Evolutionary conservation across 2,888 invertebrate species (phyloP).

Genomic region (Sphaerophoria taeniata): DNA sequence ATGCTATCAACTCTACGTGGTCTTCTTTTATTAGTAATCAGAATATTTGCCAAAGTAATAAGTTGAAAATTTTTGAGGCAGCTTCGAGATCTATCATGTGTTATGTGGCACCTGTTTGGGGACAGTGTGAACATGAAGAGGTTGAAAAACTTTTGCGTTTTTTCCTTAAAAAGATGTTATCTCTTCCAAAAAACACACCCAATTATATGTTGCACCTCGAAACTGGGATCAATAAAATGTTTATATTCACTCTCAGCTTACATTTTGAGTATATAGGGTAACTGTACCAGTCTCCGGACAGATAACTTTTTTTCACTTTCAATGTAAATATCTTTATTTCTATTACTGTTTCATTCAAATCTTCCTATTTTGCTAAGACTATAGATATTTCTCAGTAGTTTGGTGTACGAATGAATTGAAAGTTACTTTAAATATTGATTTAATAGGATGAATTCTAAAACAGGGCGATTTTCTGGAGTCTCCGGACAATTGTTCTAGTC

Average conservation of each 20-base stretch:
- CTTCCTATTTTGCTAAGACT: too few relatives aligned
- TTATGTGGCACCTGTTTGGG: conserved; percentile 28
- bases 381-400: too few relatives aligned
- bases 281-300: too few relatives aligned
- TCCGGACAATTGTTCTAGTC: too few relatives aligned
- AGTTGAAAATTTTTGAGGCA: conserved; percentile 1
- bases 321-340: too few relatives aligned
- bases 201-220: conserved; percentile 33
- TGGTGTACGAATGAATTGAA: too few relatives aligned
- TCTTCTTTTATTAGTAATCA: not conserved
- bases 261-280: conserved; percentile 32
- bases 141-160: conserved; percentile 27
- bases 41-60: not conserved
- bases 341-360: too few relatives aligned
- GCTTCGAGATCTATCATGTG: conserved; percentile 19
- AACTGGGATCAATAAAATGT: conserved; percentile 24
- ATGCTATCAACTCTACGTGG: not conserved
- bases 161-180: conserved; percentile 33
- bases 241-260: conserved; percentile 6
- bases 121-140: conserved; percentile 21
- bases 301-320: too few relatives aligned
- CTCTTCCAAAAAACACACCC: conserved; percentile 19
- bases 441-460: too few relatives aligned
- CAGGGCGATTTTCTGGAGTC: too few relatives aligned
- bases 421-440: too few relatives aligned